Conservation (phyloP, 2,888 invertebrate genomes). For the Drosophila acutilabella region DNA sequence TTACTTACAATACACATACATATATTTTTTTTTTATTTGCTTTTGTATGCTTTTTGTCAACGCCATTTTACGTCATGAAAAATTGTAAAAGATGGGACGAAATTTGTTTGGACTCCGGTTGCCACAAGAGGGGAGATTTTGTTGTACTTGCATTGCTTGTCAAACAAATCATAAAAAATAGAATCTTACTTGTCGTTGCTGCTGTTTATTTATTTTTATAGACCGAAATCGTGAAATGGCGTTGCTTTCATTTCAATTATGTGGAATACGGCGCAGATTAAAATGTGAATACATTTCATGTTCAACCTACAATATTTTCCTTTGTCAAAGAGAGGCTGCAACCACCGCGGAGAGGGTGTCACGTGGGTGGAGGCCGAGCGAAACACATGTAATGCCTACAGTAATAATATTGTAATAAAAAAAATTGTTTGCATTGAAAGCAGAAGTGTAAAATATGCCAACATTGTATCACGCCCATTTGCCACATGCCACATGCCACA, state of each 20-base stretch:
- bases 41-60: slow-evolving; percentile 48
- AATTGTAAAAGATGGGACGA: slow-evolving; percentile 39
- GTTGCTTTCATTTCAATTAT: slow-evolving; percentile 74
- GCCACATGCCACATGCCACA: background rate
- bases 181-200: slow-evolving; percentile 30
- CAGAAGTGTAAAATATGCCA: slow-evolving; percentile 69
- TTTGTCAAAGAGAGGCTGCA: slow-evolving; percentile 14
- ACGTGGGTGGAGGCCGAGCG: background rate
- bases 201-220: slow-evolving; percentile 25
- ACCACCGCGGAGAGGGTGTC: background rate
- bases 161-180: slow-evolving; percentile 77
- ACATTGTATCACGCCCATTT: slow-evolving; percentile 40
- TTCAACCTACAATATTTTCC: slow-evolving; percentile 19
- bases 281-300: slow-evolving; percentile 45
- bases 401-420: slow-evolving; percentile 65
- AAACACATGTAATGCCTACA: slow-evolving; percentile 46
- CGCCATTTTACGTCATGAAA: slow-evolving; percentile 46
- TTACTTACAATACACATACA: slow-evolving; percentile 7
- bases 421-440: slow-evolving; percentile 69
- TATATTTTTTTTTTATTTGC: slow-evolving; percentile 10
- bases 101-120: slow-evolving; percentile 45
- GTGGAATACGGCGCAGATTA: slow-evolving; percentile 57
- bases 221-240: slow-evolving; percentile 56
- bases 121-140: slow-evolving; percentile 20
- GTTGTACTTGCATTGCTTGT: slow-evolving; percentile 40